Evolutionary conservation across 2,113 vertebrate species (phyloP).

Genomic region (Struthio camelus): DNA sequence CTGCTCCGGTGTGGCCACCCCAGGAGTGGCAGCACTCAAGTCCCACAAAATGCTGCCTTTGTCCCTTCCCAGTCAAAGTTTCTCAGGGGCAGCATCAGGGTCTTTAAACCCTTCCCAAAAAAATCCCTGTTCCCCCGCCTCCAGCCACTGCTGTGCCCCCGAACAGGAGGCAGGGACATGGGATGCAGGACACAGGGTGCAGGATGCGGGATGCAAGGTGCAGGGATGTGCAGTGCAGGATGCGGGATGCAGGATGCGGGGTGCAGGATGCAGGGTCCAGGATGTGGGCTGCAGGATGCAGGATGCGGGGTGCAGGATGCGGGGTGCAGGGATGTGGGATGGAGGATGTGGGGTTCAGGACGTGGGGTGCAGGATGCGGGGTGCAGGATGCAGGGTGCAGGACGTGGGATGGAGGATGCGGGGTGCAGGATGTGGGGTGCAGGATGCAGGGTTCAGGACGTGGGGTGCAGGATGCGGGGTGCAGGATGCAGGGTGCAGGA

Average conservation of each 20-base stretch:
- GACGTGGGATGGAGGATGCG: accelerated
- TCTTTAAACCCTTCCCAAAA: too few species aligned
- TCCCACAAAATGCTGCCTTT: neutral
- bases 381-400: neutral
- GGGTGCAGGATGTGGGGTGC: neutral
- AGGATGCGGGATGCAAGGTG: too few species aligned
- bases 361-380: neutral
- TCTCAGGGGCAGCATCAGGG: neutral
- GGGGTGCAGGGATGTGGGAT: neutral
- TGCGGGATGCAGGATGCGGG: neutral
- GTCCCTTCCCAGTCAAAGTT: neutral
- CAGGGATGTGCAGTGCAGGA: neutral
- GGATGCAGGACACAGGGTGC: neutral
- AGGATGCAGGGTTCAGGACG: neutral
- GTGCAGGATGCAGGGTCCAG: accelerated
- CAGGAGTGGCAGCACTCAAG: neutral
- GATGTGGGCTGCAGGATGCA: neutral
- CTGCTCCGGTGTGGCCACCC: too few species aligned
- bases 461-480: neutral
- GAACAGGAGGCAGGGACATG: neutral
- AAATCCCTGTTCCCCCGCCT: too few species aligned
- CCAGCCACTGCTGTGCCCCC: too few species aligned
- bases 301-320: neutral
- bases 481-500: neutral
- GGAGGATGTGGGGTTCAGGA: too few species aligned